Evolutionary conservation across 2,797 vertebrate species (phyloP).

Genomic region (Yasuhikotakia modesta): DNA sequence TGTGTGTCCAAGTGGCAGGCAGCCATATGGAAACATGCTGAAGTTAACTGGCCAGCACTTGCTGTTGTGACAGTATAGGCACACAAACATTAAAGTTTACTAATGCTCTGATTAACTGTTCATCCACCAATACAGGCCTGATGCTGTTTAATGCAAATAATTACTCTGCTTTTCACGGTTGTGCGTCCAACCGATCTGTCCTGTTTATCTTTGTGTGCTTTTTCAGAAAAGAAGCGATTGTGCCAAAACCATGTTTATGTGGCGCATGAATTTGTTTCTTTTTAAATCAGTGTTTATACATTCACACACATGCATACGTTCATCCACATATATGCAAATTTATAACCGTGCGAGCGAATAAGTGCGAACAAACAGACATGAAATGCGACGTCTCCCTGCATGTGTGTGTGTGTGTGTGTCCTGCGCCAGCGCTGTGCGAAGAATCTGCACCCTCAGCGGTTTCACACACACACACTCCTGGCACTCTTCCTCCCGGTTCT

Average conservation of each 20-base stretch:
- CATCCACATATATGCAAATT: neutral
- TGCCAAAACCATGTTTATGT: too few species aligned
- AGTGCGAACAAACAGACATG: conserved; percentile 4
- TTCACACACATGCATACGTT: too few species aligned
- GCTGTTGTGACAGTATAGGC: conserved; percentile 56
- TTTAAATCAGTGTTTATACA: too few species aligned
- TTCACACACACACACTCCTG: conserved; percentile 61
- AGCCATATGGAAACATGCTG: conserved; percentile 67
- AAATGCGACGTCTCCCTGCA: neutral
- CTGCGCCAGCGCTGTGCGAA: conserved; percentile 72
- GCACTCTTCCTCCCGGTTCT: conserved; percentile 67
- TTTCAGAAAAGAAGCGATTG: too few species aligned
- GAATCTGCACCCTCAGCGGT: conserved; percentile 80
- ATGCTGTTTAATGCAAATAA: neutral
- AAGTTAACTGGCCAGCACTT: conserved; percentile 63
- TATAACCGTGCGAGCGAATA: neutral
- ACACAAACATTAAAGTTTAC: conserved; percentile 64
- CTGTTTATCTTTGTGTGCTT: neutral
- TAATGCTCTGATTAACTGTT: conserved; percentile 61
- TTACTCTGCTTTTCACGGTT: neutral
- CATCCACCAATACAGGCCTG: conserved; percentile 6
- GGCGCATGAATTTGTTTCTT: too few species aligned
- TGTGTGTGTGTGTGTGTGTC: conserved; percentile 43
- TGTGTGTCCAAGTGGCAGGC: conserved; percentile 59
- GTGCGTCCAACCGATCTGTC: neutral